These are phyloP conservation scores for Streblospio benedicti DNA, from an alignment of 1,140 invertebrate species.

Conservation along the genomic window DNA sequence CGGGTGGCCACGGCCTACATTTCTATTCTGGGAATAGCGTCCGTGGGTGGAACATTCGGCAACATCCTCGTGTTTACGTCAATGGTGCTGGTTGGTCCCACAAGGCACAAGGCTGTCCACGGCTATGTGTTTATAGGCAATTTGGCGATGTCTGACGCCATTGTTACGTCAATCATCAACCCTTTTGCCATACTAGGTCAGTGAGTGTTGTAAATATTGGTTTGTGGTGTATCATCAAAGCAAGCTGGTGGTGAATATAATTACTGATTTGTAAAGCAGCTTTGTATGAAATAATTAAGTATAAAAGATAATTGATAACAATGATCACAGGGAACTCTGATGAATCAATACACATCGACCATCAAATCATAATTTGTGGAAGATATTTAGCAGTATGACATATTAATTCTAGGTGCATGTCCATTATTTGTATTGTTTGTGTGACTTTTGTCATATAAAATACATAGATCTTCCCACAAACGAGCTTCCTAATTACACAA, in stretches of 20 bases:
- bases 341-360: not conserved
- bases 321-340: not conserved
- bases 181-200: conserved; percentile 6
- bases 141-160: not conserved
- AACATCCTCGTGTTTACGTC: not conserved
- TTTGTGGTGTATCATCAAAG: no score
- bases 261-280: not conserved
- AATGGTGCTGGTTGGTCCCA: not conserved
- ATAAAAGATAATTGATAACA: not conserved
- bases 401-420: no score
- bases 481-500: no score
- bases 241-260: no score
- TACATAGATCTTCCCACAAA: no score
- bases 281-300: not conserved
- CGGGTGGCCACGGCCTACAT: not conserved
- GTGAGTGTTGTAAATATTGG: not conserved
- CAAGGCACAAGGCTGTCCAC: not conserved
- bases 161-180: conserved; percentile 1
- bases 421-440: no score
- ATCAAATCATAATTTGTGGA: no score
- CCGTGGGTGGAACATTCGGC: not conserved
- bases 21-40: not conserved
- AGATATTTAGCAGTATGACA: no score
- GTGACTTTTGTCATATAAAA: no score
- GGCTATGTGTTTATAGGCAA: conserved; percentile 7